These are phyloP conservation scores for Glaucidium brasilianum DNA, from an alignment of 2,113 vertebrate species.

Conservation along the genomic window DNA sequence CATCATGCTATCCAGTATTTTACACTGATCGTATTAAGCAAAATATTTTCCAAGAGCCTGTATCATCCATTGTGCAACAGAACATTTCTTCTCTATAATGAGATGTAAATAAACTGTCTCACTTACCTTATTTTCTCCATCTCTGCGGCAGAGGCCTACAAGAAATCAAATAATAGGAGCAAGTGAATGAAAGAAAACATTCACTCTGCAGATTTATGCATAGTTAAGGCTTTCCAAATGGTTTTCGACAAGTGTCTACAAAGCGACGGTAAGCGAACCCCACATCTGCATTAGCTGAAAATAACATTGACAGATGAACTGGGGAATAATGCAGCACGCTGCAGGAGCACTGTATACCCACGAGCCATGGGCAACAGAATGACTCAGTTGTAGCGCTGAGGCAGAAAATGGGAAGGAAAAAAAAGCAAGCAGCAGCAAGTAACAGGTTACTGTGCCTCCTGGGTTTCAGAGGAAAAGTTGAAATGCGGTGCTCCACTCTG, in stretches of 20 bases:
- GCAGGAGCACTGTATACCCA: slow-evolving; percentile 68
- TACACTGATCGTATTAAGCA: neutral
- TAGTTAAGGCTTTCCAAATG: slow-evolving; percentile 63
- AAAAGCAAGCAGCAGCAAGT: slow-evolving; percentile 55
- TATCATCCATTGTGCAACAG: neutral
- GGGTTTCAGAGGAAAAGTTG: slow-evolving; percentile 67
- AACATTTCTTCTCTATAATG: slow-evolving; percentile 22
- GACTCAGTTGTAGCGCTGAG: slow-evolving; percentile 74
- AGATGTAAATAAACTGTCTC: slow-evolving; percentile 62
- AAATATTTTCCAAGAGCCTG: neutral
- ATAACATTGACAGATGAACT: slow-evolving; percentile 63
- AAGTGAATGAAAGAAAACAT: slow-evolving; percentile 68
- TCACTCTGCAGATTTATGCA: slow-evolving; percentile 67
- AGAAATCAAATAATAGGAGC: slow-evolving; percentile 76
- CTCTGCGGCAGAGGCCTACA: slow-evolving; percentile 83
- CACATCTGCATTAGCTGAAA: slow-evolving; percentile 62
- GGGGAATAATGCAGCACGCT: slow-evolving; percentile 64
- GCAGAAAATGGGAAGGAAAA: slow-evolving; percentile 30
- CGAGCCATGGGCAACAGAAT: slow-evolving; percentile 68
- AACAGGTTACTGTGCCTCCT: slow-evolving; percentile 76
- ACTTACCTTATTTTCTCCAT: slow-evolving; percentile 89
- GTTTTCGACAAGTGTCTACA: slow-evolving; percentile 43
- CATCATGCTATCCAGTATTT: neutral
- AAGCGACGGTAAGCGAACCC: slow-evolving; percentile 1
- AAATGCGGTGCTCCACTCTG: neutral